Percentiles rank a stretch among this genome's conserved stretches.
phyloP scores from a whole-genome alignment of 2,888 invertebrate species.

The Lycophotia porphyrea region DNA sequence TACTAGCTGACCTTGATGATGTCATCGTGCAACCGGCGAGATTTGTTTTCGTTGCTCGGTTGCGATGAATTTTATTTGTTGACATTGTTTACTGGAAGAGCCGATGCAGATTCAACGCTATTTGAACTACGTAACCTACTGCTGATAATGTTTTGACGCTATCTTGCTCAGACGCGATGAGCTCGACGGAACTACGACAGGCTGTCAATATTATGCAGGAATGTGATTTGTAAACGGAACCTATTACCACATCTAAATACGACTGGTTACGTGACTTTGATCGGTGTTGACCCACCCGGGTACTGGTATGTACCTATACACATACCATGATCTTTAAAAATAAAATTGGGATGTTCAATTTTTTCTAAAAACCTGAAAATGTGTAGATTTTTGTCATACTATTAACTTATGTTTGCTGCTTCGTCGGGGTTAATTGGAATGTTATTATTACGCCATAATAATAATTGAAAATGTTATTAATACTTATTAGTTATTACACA shows the following conservation, averaged over 20 bases:
- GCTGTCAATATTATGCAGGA: conserved; percentile 39
- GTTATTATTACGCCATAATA: no score
- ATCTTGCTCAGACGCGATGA: conserved; percentile 25
- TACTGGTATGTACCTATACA: not conserved
- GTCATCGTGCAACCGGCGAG: conserved; percentile 79
- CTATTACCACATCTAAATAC: conserved; percentile 12
- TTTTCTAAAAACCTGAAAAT: no score
- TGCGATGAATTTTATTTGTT: conserved; percentile 67
- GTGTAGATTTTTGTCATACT: no score
- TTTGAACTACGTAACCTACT: conserved; percentile 46
- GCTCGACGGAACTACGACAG: conserved; percentile 9
- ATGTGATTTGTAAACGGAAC: conserved; percentile 43
- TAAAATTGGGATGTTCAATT: no score
- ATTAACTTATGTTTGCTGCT: no score
- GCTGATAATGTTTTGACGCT: conserved; percentile 37
- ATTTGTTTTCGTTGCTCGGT: conserved; percentile 76
- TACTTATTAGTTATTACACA: no score
- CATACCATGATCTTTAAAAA: no score
- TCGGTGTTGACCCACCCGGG: conserved; percentile 11
- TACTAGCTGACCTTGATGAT: conserved; percentile 86
- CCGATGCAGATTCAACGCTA: conserved; percentile 44
- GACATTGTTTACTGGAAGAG: conserved; percentile 59
- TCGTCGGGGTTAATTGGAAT: no score
- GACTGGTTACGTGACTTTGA: conserved; percentile 26
- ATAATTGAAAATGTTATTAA: no score